Conservation (phyloP, 2,113 vertebrate genomes). For the Crotophaga sulcirostris region DNA sequence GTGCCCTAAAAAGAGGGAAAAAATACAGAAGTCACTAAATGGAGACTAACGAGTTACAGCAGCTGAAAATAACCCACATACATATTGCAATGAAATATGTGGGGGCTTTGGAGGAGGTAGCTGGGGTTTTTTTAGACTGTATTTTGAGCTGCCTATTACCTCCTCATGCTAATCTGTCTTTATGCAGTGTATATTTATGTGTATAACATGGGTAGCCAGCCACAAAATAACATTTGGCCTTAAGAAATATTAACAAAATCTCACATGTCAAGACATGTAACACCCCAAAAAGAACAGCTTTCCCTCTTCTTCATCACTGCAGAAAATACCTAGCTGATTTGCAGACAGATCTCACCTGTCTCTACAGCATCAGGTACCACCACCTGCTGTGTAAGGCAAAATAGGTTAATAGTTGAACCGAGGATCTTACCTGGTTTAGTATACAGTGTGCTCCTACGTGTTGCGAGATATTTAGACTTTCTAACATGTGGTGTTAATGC, state of each 20-base stretch:
- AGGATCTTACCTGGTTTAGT: background rate
- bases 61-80: background rate
- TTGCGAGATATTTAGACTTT: background rate
- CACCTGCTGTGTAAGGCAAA: background rate
- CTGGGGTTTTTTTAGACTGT: background rate
- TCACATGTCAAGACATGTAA: background rate
- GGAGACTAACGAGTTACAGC: background rate
- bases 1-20: background rate
- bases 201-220: background rate
- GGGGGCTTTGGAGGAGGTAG: background rate
- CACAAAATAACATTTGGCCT: background rate
- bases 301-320: background rate
- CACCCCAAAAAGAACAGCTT: background rate
- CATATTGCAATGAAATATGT: background rate
- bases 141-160: constrained; percentile 8
- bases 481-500: rapidly evolving
- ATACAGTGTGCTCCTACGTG: background rate
- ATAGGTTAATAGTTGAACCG: rapidly evolving
- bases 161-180: background rate
- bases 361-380: background rate
- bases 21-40: constrained; percentile 45
- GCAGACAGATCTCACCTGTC: background rate
- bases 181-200: background rate
- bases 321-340: background rate
- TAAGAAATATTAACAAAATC: background rate